phyloP scores from a whole-genome alignment of 2,888 invertebrate genomes.

The Parochlus steinenii region DNA sequence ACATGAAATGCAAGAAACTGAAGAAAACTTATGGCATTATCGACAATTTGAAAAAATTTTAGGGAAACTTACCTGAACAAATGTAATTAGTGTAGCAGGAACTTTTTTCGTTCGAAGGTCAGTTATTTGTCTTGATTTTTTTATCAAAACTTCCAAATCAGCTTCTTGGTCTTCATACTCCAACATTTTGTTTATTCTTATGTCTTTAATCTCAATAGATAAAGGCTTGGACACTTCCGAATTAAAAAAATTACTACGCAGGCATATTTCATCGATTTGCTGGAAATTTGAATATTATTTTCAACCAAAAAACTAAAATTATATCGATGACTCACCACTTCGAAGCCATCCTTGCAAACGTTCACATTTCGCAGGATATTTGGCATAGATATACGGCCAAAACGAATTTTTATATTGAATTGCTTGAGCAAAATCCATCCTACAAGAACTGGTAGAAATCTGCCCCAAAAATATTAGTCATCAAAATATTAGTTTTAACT shows the following conservation, averaged over 20 bases:
- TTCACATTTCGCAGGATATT: conserved; percentile 67
- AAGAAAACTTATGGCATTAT: conserved; percentile 13
- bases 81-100: conserved; percentile 61
- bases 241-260: conserved; percentile 75
- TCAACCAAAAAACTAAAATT: conserved; percentile 7
- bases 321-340: conserved; percentile 41
- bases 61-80: conserved; percentile 50
- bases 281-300: conserved; percentile 25
- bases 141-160: conserved; percentile 17
- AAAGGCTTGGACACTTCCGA: conserved; percentile 74
- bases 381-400: conserved; percentile 66
- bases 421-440: conserved; percentile 68
- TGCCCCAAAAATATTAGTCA: conserved; percentile 26
- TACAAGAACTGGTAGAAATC: conserved; percentile 59
- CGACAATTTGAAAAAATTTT: conserved; percentile 8
- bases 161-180: conserved; percentile 17
- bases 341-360: conserved; percentile 62
- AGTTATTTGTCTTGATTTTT: conserved; percentile 24
- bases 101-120: conserved; percentile 62
- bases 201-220: conserved; percentile 64
- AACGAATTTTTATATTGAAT: conserved; percentile 60
- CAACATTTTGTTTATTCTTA: conserved; percentile 65
- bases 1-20: conserved; percentile 78
- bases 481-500: conserved; percentile 3
- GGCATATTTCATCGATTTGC: conserved; percentile 72